Evolutionary conservation across 2,113 vertebrate species (phyloP), one percentile per base, ranked within the genome.

Genomic region (Phalacrocorax brasilianus): DNA sequence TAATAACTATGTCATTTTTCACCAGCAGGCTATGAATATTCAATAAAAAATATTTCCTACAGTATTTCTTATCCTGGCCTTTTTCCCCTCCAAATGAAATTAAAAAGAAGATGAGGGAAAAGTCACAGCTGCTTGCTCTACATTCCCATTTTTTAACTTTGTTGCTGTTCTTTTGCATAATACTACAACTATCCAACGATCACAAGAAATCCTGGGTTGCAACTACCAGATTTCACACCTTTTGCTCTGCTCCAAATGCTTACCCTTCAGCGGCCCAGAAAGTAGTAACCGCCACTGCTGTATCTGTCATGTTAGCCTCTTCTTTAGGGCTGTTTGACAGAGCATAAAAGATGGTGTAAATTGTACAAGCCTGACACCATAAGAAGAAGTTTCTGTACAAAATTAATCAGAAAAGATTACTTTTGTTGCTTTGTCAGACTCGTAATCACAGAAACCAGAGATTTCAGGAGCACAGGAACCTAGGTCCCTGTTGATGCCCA

Each of bases 11-110:
- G 1, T 67, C 5, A n/a, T 85, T 94, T 91, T 84, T 94, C 72
- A 75, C 50, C 62, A 94, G 17, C 81, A 79, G 85, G 49, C 35
- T 76, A 88, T 85, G 81, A 89, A 89, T 93, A 94, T 82, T 89
- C 62, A 82, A 28, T 40, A 15, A 52, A 63, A 85, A 14, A 6
- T 24, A 77, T 65, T 75, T 85, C 35, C n/a, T 73, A 9, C 45
- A 66, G 3, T 79, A 50, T 84, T 94, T 89, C 70, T 79, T 40
- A 40, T 32, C 21, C 8, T 58, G 45, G 19, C 8, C 17, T 82
- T 89, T 75, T 75, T 50, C 52, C 5, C 19, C 30, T 68, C 22
- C 28, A 70, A 40, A 65, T 20, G 8, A 78, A 74, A 72, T 30
- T 22, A 22, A 66, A 63, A 66, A 70, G 22, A 84, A 88, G 61